These are phyloP conservation scores for Carapus acus DNA, from an alignment of 2,797 vertebrate species.

Conservation along the genomic window DNA sequence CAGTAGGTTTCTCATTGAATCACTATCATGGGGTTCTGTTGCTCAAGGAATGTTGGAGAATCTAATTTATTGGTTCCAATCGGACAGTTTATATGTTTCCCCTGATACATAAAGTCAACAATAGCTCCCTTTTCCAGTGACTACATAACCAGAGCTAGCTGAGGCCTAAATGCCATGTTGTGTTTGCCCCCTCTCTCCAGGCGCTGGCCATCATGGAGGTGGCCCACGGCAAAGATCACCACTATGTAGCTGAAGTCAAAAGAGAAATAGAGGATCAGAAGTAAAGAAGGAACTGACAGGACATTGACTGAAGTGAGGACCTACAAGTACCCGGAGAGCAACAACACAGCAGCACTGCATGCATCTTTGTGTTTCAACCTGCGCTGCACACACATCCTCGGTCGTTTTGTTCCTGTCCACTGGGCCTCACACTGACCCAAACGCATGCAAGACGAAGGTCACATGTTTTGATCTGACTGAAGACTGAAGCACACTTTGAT, in stretches of 20 bases:
- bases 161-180: no score
- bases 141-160: not conserved
- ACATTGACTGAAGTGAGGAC: slow-evolving; percentile 9
- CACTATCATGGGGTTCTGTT: no score
- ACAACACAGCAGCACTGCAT: slow-evolving; percentile 49
- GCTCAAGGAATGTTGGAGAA: no score
- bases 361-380: slow-evolving; percentile 47
- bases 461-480: slow-evolving; percentile 7
- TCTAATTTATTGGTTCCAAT: no score
- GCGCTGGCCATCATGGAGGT: slow-evolving; percentile 94
- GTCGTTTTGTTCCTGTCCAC: slow-evolving; percentile 5
- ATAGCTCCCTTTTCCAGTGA: no score
- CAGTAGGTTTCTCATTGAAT: no score
- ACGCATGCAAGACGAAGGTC: slow-evolving; percentile 2
- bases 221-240: slow-evolving; percentile 93
- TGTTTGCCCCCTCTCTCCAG: slow-evolving; percentile 68
- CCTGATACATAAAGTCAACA: no score
- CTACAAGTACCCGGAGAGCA: slow-evolving; percentile 32
- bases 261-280: slow-evolving; percentile 82
- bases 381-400: no score
- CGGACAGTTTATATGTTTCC: no score
- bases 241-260: slow-evolving; percentile 90
- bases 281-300: slow-evolving; percentile 40
- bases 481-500: no score
- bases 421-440: slow-evolving; percentile 19